These are phyloP conservation scores for Drosophila nigromelanica DNA, from an alignment of 1,140 invertebrate genomes.

Conservation along the genomic window DNA sequence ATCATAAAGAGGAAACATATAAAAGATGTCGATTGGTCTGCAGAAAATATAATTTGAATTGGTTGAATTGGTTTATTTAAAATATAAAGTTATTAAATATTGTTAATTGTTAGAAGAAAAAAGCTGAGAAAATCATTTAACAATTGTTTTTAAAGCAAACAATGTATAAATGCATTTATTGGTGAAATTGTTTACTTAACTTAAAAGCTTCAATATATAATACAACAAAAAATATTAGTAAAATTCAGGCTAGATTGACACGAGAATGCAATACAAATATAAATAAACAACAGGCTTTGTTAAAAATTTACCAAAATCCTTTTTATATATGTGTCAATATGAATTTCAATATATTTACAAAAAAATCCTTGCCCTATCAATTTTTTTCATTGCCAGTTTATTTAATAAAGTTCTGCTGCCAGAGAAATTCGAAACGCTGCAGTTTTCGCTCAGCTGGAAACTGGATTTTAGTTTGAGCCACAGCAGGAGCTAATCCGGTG, in stretches of 20 bases:
- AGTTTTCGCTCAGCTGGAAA: conserved; percentile 22
- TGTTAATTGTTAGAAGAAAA: neutral
- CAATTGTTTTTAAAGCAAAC: neutral
- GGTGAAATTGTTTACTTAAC: conserved; percentile 2
- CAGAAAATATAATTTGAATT: too few species aligned
- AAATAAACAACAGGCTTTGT: conserved; percentile 10
- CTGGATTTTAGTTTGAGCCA: conserved; percentile 7
- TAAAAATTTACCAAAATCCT: neutral
- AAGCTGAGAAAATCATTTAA: neutral
- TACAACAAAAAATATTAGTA: neutral
- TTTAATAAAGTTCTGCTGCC: conserved; percentile 5
- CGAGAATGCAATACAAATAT: neutral
- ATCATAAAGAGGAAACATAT: too few species aligned
- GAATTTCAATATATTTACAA: neutral
- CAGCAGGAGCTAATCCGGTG: conserved; percentile 8
- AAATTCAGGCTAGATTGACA: neutral
- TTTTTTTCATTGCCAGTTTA: neutral
- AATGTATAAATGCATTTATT: neutral
- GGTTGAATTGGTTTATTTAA: too few species aligned
- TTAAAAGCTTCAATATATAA: neutral
- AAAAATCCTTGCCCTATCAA: neutral
- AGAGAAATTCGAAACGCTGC: conserved; percentile 7
- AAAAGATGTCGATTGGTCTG: too few species aligned
- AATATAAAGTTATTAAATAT: neutral
- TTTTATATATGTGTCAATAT: neutral